phyloP scores from a whole-genome alignment of 1,140 invertebrate genomes.

The Schlechtendalia chinensis region DNA sequence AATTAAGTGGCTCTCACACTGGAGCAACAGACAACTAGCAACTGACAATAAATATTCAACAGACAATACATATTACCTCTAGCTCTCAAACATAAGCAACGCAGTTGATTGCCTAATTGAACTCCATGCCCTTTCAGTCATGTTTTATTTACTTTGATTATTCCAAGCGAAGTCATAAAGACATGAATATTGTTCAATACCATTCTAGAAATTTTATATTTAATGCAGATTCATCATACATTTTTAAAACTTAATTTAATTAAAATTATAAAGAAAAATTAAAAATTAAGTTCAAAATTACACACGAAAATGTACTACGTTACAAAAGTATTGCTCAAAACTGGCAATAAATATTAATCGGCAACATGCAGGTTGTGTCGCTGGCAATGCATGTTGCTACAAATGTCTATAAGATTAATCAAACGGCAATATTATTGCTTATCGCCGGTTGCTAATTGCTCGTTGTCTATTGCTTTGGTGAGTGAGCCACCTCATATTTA shows the following conservation, averaged over 20 bases:
- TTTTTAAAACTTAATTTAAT: slow-evolving; percentile 22
- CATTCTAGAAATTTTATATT: slow-evolving; percentile 35
- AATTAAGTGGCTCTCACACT: no score
- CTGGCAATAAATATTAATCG: slow-evolving; percentile 6
- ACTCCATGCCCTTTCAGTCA: slow-evolving; percentile 5
- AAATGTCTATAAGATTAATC: slow-evolving; percentile 6
- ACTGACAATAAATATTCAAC: no score
- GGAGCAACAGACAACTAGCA: no score
- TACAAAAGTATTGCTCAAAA: neutral
- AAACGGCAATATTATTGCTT: slow-evolving; percentile 15
- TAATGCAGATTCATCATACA: slow-evolving; percentile 10
- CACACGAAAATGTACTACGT: no score
- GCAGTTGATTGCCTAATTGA: slow-evolving; percentile 1
- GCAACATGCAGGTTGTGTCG: slow-evolving; percentile 8
- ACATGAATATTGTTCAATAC: slow-evolving; percentile 11
- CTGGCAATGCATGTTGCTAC: no score
- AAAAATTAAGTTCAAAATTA: slow-evolving; percentile 16
- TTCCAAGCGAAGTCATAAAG: slow-evolving; percentile 11
- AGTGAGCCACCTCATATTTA: neutral
- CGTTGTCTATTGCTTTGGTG: slow-evolving; percentile 4
- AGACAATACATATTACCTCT: no score
- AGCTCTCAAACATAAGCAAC: no score
- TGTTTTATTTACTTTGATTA: slow-evolving; percentile 12
- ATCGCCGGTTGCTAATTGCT: slow-evolving; percentile 10
- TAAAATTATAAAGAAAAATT: slow-evolving; percentile 12